These are phyloP conservation scores for Aphelenchoides bicaudatus DNA, from an alignment of 2,888 invertebrate genomes.

Conservation along the genomic window DNA sequence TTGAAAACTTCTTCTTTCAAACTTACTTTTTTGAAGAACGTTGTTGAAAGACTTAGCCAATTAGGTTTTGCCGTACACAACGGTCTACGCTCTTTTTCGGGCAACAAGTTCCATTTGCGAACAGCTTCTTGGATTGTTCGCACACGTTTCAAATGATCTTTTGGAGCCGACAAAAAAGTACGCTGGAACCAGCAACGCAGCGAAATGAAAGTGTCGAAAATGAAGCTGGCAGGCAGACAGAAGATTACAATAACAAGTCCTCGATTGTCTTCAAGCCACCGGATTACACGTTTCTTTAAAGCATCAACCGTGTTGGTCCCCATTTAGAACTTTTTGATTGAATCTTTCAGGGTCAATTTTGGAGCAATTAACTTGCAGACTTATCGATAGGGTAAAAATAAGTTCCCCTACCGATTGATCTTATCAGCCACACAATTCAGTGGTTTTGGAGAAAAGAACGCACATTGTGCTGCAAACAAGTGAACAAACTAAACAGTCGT, in stretches of 20 bases:
- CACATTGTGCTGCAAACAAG: too few relatives aligned
- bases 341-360: too few relatives aligned
- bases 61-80: slow-evolving; percentile 71
- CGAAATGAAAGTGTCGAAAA: slow-evolving; percentile 49
- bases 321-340: too few relatives aligned
- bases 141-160: slow-evolving; percentile 40
- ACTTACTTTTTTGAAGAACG: slow-evolving; percentile 68
- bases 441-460: too few relatives aligned
- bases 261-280: slow-evolving; percentile 54
- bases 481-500: too few relatives aligned
- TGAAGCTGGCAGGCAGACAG: slow-evolving; percentile 70
- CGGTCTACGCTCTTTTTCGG: slow-evolving; percentile 64
- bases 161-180: slow-evolving; percentile 35
- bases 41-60: slow-evolving; percentile 71
- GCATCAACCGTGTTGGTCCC: too few relatives aligned
- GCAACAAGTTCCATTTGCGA: slow-evolving; percentile 59
- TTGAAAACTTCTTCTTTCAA: not conserved
- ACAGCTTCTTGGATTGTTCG: slow-evolving; percentile 58
- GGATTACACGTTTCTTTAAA: slow-evolving; percentile 31
- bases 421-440: too few relatives aligned
- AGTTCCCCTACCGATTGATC: too few relatives aligned
- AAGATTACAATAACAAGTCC: slow-evolving; percentile 68
- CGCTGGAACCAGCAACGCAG: slow-evolving; percentile 42
- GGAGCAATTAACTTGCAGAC: too few relatives aligned
- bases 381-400: too few relatives aligned